These are phyloP conservation scores for Adelges cooleyi DNA, from an alignment of 1,140 invertebrate species.

Conservation along the genomic window DNA sequence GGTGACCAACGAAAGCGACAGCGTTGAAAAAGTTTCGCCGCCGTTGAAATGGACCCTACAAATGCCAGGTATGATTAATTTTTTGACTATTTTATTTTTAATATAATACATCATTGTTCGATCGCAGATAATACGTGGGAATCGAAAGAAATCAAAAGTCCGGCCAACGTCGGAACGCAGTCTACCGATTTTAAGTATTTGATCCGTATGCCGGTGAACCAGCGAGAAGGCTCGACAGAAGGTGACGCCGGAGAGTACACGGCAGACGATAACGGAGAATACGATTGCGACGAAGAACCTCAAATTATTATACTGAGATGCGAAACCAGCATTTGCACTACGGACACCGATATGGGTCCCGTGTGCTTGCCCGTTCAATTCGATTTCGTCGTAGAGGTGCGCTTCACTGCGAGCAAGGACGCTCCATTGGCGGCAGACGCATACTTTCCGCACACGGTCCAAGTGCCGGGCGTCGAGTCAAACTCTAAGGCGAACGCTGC, in stretches of 20 bases:
- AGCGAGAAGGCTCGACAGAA: not conserved
- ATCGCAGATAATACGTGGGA: slow-evolving; percentile 11
- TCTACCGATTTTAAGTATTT: slow-evolving; percentile 25
- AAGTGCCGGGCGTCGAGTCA: too few relatives aligned
- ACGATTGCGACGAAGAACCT: not conserved
- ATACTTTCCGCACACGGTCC: not conserved
- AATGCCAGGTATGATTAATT: slow-evolving; percentile 22
- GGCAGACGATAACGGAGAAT: not conserved
- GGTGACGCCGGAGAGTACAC: not conserved
- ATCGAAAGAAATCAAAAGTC: slow-evolving; percentile 19
- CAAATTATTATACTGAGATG: slow-evolving; percentile 19
- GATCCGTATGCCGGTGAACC: slow-evolving; percentile 3
- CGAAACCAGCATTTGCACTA: slow-evolving; percentile 1
- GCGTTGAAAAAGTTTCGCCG: not conserved
- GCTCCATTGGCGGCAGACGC: slow-evolving; percentile 8
- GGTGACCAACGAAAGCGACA: too few relatives aligned
- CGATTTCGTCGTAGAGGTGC: slow-evolving; percentile 11
- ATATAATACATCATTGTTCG: not conserved
- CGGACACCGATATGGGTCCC: not conserved
- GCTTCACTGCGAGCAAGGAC: not conserved
- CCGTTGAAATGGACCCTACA: slow-evolving; percentile 29
- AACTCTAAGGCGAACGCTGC: too few relatives aligned
- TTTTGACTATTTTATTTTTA: too few relatives aligned
- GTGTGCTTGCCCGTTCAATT: slow-evolving; percentile 4
- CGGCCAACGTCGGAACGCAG: too few relatives aligned